Percentiles rank a stretch among this genome's conserved stretches.
Conservation (phyloP, 2,888 invertebrate species). For the Hylaea fasciaria region DNA sequence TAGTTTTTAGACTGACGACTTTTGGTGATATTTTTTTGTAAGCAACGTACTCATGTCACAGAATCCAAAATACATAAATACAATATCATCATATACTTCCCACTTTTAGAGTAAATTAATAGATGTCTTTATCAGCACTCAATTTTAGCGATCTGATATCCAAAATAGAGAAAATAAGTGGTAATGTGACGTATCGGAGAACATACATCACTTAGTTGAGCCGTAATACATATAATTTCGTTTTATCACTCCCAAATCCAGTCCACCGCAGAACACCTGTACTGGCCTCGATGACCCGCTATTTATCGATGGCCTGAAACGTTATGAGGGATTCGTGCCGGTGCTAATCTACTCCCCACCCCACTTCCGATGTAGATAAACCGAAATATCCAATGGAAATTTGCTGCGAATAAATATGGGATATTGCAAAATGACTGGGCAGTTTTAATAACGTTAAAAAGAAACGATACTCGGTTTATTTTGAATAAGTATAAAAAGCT, state of each 20-base stretch:
- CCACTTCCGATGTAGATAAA: constrained; percentile 77
- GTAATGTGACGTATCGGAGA: no score
- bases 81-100: no score
- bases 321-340: constrained; percentile 78
- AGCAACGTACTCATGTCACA: no score
- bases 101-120: no score
- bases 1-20: no score
- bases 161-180: no score
- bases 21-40: no score
- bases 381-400: constrained; percentile 62
- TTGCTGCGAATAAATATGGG: constrained; percentile 46
- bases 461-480: background rate
- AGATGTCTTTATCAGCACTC: no score
- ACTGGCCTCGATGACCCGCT: constrained; percentile 36
- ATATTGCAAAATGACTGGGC: constrained; percentile 40
- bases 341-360: constrained; percentile 65
- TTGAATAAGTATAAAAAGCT: background rate
- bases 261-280: constrained; percentile 20
- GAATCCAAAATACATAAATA: no score
- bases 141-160: no score
- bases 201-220: no score
- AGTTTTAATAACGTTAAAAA: constrained; percentile 25
- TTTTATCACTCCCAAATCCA: constrained; percentile 7
- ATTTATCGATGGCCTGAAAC: constrained; percentile 72
- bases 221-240: no score